These are phyloP conservation scores for Vireo griseus DNA, from an alignment of 2,797 vertebrate species.

Conservation along the genomic window DNA sequence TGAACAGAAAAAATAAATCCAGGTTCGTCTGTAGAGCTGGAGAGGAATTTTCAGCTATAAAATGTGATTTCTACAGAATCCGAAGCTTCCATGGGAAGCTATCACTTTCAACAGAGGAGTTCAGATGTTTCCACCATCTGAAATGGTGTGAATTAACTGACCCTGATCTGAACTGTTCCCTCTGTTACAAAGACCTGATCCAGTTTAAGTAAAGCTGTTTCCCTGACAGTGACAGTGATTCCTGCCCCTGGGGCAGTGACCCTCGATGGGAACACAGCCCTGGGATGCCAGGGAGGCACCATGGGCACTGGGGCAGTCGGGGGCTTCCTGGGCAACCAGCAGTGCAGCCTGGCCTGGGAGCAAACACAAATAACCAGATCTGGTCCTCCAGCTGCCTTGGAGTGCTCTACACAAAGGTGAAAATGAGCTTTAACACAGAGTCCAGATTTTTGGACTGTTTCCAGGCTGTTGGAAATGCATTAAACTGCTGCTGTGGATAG, in stretches of 20 bases:
- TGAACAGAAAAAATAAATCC: not conserved
- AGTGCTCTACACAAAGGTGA: not conserved
- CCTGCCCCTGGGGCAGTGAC: not conserved
- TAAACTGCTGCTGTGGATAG: not conserved
- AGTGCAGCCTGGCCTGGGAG: not conserved
- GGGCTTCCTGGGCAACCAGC: not conserved
- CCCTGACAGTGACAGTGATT: fast-evolving
- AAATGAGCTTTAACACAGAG: not conserved
- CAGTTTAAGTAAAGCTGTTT: not conserved
- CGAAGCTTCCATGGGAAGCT: not conserved
- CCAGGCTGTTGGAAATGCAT: not conserved
- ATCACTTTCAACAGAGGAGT: not conserved
- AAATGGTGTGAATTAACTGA: not conserved
- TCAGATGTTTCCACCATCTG: not conserved
- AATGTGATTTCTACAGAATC: slow-evolving; percentile 5
- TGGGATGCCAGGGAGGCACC: not conserved
- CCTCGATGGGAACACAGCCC: fast-evolving
- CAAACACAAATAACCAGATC: not conserved
- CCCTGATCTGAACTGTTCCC: not conserved
- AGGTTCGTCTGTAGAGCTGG: not conserved
- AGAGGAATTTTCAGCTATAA: not conserved
- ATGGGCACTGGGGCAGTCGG: fast-evolving
- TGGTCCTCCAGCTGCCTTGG: not conserved
- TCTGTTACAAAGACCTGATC: not conserved
- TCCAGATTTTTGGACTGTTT: not conserved